Evolutionary conservation across 2,888 invertebrate genomes (phyloP), one percentile per base, ranked within the genome.

Genomic region (Sesamia inferens): DNA sequence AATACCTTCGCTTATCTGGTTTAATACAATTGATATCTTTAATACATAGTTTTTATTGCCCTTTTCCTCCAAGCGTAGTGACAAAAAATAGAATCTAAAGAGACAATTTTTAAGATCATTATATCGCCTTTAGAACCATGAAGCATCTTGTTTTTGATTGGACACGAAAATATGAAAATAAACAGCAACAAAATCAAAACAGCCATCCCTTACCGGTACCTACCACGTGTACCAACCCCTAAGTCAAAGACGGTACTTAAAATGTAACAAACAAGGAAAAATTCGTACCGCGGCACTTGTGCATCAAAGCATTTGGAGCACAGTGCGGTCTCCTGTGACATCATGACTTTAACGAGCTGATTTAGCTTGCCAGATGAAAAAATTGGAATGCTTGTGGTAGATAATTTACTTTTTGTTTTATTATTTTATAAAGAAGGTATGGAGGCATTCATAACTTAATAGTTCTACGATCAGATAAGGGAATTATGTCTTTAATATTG

Each of bases 241-340:
- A 70, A 82, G 73, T 82, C 79, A 81, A 81, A 82, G 82, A 51
- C 63, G 59, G 66, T 22, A 72, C 79, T 81, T 78, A 75, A 44
- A 79, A 62, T 73, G 78, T 82, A 80, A 80, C 79, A 78, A 78
- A 82, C 78, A 78, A 78, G 80, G 83, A 78, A 69, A 55, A 82
- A 70, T 68, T 82, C 63, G 72, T 78, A 42, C 62, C 79, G 66
- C 51, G 39, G 44, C 68, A 68, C 83, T 81, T 70, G 68, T 58
- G 24, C 73, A 82, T 82, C 83, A 81, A 82, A 81, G 82, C 73
- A 44, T 59, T 74, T 74, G 59, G 47, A 83, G 80, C 54, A 64
- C 70, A 79, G 63, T 68, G 81, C 80, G 66, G 71, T 66, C 62
- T 74, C 57, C 72, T 68, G 67, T 48, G 69, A 79, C 68, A 58